A percentile compares a stretch with the other conserved stretches of the same genome.
Evolutionary conservation across 2,113 vertebrate species (phyloP).

Genomic region (Cyrtonyx montezumae): DNA sequence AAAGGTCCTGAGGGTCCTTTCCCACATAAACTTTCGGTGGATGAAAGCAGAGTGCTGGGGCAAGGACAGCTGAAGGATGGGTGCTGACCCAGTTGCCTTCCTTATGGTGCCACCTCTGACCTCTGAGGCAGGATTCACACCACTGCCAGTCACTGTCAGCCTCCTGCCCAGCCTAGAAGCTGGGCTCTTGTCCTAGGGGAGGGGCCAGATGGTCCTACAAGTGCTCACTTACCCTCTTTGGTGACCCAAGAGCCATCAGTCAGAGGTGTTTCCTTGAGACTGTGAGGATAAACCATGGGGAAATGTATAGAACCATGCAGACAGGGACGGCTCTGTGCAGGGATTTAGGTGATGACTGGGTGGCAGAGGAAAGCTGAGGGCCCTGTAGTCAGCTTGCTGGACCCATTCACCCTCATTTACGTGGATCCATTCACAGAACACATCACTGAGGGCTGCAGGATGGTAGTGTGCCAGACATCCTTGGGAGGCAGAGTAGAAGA

Average conservation of each 20-base stretch:
- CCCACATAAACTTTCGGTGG: not conserved
- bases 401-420: not conserved
- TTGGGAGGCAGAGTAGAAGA: not conserved
- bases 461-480: not conserved
- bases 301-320: not conserved
- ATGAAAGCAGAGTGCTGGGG: not conserved
- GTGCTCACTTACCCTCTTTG: rapidly evolving
- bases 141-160: not conserved
- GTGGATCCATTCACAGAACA: not conserved
- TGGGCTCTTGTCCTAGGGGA: not conserved
- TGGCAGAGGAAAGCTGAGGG: not conserved
- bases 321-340: not conserved
- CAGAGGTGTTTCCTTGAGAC: not conserved
- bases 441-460: not conserved
- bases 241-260: not conserved
- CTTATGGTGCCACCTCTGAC: not conserved
- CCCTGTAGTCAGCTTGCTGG: not conserved
- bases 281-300: not conserved
- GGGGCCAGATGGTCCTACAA: rapidly evolving
- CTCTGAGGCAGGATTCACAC: not conserved
- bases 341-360: not conserved
- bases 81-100: not conserved
- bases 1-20: not conserved
- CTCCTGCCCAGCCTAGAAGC: not conserved
- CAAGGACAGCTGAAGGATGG: not conserved